phyloP scores from a whole-genome alignment of 2,113 vertebrate species.

The Struthidea cinerea region DNA sequence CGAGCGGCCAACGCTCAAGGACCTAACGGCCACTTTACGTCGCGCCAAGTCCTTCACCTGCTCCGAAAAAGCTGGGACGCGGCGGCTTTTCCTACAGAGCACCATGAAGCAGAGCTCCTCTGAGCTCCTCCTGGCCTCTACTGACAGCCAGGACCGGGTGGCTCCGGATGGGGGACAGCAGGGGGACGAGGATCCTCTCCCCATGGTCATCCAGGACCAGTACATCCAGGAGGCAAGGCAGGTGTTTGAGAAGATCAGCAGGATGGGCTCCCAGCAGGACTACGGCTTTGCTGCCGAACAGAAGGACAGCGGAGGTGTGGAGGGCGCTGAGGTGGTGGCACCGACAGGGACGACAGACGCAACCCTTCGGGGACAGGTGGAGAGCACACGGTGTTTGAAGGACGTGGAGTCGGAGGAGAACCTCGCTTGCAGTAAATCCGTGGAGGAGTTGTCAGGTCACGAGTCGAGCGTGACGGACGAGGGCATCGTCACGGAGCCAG shows the following conservation, averaged over 20 bases:
- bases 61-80: conserved; percentile 78
- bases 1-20: conserved; percentile 86
- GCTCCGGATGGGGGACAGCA: conserved; percentile 61
- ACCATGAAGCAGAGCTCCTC: conserved; percentile 86
- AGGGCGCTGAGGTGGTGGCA: not conserved
- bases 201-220: conserved; percentile 82
- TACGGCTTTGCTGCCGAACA: conserved; percentile 44
- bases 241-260: conserved; percentile 94
- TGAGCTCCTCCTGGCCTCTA: conserved; percentile 80
- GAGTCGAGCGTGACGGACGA: conserved; percentile 93
- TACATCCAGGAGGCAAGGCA: conserved; percentile 92
- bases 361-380: not conserved
- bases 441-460: conserved; percentile 88
- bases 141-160: conserved; percentile 47
- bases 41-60: conserved; percentile 94
- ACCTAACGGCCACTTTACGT: conserved; percentile 91
- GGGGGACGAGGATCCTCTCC: conserved; percentile 72
- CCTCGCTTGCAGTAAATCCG: conserved; percentile 69
- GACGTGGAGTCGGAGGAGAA: conserved; percentile 72
- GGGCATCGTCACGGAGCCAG: conserved; percentile 92
- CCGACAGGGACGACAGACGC: not conserved
- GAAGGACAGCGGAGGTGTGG: conserved; percentile 69
- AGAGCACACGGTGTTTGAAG: conserved; percentile 34
- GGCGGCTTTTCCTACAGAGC: conserved; percentile 53
- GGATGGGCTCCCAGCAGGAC: conserved; percentile 83